Percentiles rank a stretch among this genome's conserved stretches.
Evolutionary conservation across 2,888 invertebrate species (phyloP).

Genomic region (Heliconius cydno): DNA sequence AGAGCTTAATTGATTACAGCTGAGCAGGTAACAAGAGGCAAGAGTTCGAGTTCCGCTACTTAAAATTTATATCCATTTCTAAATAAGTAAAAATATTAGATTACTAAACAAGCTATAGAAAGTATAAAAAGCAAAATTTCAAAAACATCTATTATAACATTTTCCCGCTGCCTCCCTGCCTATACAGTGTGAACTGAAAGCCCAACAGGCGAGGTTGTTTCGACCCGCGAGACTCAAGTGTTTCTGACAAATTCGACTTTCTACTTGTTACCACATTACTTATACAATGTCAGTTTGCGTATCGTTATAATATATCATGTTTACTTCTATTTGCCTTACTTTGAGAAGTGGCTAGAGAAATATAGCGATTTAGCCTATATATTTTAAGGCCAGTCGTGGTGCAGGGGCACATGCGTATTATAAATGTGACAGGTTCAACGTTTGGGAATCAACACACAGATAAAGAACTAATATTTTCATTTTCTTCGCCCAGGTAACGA

Average conservation of each 20-base stretch:
- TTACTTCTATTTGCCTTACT: slow-evolving; percentile 11
- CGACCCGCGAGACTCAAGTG: slow-evolving; percentile 49
- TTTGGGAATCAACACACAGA: no score
- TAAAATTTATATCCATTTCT: no score
- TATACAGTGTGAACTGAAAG: slow-evolving; percentile 45
- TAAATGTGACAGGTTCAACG: no score
- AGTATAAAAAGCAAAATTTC: background rate
- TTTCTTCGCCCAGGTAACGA: no score
- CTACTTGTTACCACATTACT: slow-evolving; percentile 48
- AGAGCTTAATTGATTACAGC: no score
- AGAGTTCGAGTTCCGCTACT: no score
- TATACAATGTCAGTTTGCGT: slow-evolving; percentile 33
- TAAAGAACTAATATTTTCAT: no score
- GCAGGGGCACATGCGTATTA: background rate
- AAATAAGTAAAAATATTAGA: background rate
- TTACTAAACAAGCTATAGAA: background rate
- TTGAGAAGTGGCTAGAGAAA: background rate
- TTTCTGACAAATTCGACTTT: slow-evolving; percentile 56
- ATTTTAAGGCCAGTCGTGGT: background rate
- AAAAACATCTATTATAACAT: slow-evolving; percentile 22
- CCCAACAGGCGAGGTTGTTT: slow-evolving; percentile 50
- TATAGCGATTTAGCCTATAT: background rate
- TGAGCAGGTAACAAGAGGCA: no score
- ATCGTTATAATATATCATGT: slow-evolving; percentile 29
- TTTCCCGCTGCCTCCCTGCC: slow-evolving; percentile 17